A percentile compares a stretch with the other conserved stretches of the same genome.
phyloP scores from a whole-genome alignment of 2,113 vertebrate genomes.

The Ceratotherium simum region DNA sequence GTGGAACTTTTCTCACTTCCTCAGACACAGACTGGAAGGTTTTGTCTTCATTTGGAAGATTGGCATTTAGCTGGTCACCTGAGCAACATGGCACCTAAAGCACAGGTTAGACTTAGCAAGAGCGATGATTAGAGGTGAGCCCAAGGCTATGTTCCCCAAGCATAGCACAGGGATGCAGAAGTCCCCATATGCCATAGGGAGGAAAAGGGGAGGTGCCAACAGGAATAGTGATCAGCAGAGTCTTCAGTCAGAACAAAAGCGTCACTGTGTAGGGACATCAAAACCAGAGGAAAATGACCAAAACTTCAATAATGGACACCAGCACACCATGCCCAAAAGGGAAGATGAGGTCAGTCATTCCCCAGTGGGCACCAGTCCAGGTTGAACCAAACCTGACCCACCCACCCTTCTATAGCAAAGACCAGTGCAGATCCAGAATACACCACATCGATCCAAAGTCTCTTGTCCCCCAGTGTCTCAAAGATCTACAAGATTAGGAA shows the following conservation, averaged over 20 bases:
- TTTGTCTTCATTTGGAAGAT: background rate
- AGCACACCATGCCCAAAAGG: background rate
- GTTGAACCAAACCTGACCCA: background rate
- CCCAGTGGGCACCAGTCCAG: background rate
- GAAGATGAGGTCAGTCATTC: background rate
- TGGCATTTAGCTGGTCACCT: background rate
- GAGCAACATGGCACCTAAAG: background rate
- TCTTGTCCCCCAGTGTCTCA: background rate
- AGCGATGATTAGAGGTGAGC: background rate
- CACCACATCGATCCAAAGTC: background rate
- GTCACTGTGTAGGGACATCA: background rate
- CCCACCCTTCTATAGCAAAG: background rate
- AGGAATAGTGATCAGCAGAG: background rate
- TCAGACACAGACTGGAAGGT: background rate
- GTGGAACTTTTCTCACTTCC: background rate
- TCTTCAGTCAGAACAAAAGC: background rate
- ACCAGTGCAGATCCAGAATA: background rate
- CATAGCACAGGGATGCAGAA: background rate
- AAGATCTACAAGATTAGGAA: background rate
- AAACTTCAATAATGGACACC: background rate
- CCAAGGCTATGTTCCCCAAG: background rate
- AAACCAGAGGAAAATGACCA: background rate
- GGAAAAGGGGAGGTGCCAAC: background rate
- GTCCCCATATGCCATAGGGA: background rate
- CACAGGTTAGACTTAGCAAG: background rate